Conservation (phyloP, 2,797 vertebrate species). For the Acrossocheilus wenchowensis region DNA sequence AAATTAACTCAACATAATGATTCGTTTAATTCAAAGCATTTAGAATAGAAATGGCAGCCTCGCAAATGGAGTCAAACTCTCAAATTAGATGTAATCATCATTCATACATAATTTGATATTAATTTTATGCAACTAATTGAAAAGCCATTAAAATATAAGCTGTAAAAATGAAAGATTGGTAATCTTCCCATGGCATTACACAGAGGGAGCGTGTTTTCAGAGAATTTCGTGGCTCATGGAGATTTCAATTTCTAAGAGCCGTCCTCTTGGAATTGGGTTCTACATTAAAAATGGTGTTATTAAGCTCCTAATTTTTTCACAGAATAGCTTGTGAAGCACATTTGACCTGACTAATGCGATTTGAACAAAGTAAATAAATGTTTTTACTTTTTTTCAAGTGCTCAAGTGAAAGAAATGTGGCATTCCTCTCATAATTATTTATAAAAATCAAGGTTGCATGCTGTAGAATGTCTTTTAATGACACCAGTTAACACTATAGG, state of each 20-base stretch:
- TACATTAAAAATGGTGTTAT: neutral
- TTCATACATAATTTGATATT: neutral
- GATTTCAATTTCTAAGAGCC: neutral
- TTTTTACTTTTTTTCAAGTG: neutral
- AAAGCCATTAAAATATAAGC: conserved; percentile 2
- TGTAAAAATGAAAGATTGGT: conserved; percentile 12
- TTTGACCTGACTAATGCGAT: neutral
- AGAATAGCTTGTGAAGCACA: neutral
- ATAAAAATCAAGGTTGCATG: neutral
- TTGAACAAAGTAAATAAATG: neutral
- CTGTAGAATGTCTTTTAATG: neutral
- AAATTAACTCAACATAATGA: neutral
- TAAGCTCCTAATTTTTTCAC: neutral
- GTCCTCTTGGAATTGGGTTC: neutral
- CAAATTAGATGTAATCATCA: conserved; percentile 29
- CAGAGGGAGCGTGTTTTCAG: neutral
- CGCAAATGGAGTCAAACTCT: neutral
- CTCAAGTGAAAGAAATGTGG: neutral
- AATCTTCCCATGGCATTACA: neutral
- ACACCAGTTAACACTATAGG: neutral
- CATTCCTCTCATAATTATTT: neutral
- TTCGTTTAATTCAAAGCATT: neutral
- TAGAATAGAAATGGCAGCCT: neutral
- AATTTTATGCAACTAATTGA: conserved; percentile 8
- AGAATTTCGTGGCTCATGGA: conserved; percentile 15